These are phyloP conservation scores for Ambastaia sidthimunki DNA, from an alignment of 2,797 vertebrate genomes.

Conservation along the genomic window DNA sequence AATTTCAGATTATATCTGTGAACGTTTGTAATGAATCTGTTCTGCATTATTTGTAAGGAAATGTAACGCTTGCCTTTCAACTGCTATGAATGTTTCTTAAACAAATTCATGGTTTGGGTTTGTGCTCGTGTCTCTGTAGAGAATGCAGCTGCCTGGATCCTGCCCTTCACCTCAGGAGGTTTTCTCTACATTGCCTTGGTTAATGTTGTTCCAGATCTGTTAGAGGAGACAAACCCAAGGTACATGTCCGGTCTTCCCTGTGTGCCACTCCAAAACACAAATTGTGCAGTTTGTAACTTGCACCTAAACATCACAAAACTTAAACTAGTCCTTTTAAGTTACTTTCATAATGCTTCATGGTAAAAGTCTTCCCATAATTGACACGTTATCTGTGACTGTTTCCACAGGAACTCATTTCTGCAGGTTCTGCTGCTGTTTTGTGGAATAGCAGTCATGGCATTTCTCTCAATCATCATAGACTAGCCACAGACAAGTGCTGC, in stretches of 20 bases:
- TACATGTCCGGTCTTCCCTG: constrained; percentile 41
- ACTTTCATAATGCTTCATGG: not conserved
- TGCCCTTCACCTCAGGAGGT: constrained; percentile 95
- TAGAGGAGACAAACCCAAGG: constrained; percentile 87
- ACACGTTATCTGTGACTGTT: constrained; percentile 62
- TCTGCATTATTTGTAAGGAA: not conserved
- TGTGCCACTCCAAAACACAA: not conserved
- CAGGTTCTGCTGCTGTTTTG: constrained; percentile 89
- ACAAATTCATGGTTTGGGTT: not conserved
- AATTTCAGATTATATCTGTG: not conserved
- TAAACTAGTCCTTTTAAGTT: not conserved
- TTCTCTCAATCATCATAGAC: constrained; percentile 83
- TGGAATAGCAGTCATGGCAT: constrained; percentile 90
- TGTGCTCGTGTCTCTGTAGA: constrained; percentile 74
- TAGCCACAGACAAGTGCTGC: constrained; percentile 49
- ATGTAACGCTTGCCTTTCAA: not conserved
- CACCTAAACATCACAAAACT: not conserved
- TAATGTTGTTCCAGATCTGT: constrained; percentile 93
- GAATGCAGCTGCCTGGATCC: constrained; percentile 88
- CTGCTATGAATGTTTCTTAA: not conserved
- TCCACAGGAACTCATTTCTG: constrained; percentile 85
- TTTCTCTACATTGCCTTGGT: constrained; percentile 98
- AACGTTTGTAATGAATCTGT: too few relatives aligned
- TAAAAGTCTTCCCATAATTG: not conserved
- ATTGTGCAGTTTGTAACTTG: not conserved